Evolutionary conservation across 30 jellyfish, hydroid and myxozoan genomes (phyloP), one percentile per base, ranked within the genome.

Genomic region (Hydractinia symbiolongicarpus): DNA sequence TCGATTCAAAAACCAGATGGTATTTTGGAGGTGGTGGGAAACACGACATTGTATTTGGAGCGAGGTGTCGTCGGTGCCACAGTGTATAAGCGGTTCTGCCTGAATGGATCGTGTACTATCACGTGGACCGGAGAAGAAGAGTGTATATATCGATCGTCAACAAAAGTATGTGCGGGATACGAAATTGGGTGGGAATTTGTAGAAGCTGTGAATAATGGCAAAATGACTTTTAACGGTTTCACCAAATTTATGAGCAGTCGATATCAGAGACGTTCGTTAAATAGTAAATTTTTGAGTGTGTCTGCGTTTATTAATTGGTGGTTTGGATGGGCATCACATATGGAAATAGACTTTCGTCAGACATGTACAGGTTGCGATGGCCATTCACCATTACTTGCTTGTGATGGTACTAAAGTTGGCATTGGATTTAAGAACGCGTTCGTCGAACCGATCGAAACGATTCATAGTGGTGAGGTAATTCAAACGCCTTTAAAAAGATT

Each of bases 301-400:
- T 16, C 15, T 11, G 69, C 19, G 19, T 58, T 58, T 16, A 58
- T 58, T 58, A 16, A 58, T 16, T 58, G 69, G 69, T 58, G 53
- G 53, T 72, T 72, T 50, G 81, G 61, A 20, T 72, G 81, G 81
- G 81, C 81, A 21, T 72, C 76, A 4, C 76, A 66, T 53, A 66
- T 66, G 76, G 4, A 66, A 50, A 66, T 66, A 19, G 76, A 66
- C 44, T 66, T 66, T 66, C 21, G 76, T 19, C 76, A 66, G 50
- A 66, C 21, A 66, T 66, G 76, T 66, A 4, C 21, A 66, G 50
- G 21, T 4, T 66, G 76, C 44, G 53, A 50, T 19, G 76, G 50
- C 10, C 53, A 66, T 66, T 53, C 21, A 66, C 44, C 76, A 66
- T 50, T 66, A 19, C 76, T 66, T 19, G 76, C 76, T 2, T 66